These are phyloP conservation scores for Argentina silus DNA, from an alignment of 2,797 vertebrate species.

Conservation along the genomic window DNA sequence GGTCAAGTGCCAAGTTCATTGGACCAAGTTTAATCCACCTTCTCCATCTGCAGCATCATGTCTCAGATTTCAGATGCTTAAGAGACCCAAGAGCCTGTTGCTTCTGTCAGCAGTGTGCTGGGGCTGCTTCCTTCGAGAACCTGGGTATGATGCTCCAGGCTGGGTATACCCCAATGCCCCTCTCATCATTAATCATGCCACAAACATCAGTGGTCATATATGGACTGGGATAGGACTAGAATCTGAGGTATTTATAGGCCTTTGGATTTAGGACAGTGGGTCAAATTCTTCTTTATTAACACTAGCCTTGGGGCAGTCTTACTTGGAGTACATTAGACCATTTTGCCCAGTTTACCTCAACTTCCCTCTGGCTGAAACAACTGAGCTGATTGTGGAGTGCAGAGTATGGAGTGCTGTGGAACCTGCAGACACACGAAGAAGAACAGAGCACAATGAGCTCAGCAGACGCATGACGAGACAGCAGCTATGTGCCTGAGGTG, in stretches of 20 bases:
- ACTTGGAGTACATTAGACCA: slow-evolving; percentile 36
- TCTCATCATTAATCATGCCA: slow-evolving; percentile 37
- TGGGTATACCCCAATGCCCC: not conserved
- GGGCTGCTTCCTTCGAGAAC: too few relatives aligned
- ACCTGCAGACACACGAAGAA: too few relatives aligned
- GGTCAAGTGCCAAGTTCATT: too few relatives aligned
- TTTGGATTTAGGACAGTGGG: slow-evolving; percentile 23
- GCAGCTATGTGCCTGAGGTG: slow-evolving; percentile 51
- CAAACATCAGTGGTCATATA: slow-evolving; percentile 55
- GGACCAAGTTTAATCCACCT: too few relatives aligned
- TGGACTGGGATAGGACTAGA: slow-evolving; percentile 24
- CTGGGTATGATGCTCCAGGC: too few relatives aligned
- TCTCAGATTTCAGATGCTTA: too few relatives aligned
- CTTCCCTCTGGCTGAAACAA: slow-evolving; percentile 49
- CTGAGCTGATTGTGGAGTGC: slow-evolving; percentile 49
- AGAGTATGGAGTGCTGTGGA: not conserved
- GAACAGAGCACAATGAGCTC: too few relatives aligned
- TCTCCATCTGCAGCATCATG: too few relatives aligned
- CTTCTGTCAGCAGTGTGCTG: too few relatives aligned
- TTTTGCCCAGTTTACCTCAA: slow-evolving; percentile 41
- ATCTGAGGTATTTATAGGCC: slow-evolving; percentile 58
- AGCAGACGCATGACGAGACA: slow-evolving; percentile 44
- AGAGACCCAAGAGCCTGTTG: too few relatives aligned
- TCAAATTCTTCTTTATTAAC: slow-evolving; percentile 52
- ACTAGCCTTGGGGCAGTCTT: slow-evolving; percentile 40